These are phyloP conservation scores for Cecidostiba fungosa DNA, from an alignment of 2,888 invertebrate genomes.

Conservation along the genomic window DNA sequence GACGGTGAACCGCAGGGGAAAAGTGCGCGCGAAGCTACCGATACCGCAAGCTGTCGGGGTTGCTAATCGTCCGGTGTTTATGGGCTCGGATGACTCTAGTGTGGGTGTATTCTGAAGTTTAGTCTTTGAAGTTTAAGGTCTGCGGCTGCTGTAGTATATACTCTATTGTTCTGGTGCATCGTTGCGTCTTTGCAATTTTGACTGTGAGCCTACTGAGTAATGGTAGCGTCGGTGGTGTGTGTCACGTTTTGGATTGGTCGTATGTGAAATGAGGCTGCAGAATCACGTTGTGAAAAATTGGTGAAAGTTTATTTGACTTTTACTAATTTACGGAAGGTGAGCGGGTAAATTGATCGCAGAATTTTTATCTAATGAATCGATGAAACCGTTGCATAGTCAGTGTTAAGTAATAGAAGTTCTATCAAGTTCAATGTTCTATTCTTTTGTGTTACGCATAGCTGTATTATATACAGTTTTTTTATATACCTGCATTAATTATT, in stretches of 20 bases:
- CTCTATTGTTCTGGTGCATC: background rate
- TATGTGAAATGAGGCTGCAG: background rate
- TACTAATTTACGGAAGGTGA: background rate
- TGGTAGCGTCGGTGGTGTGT: background rate
- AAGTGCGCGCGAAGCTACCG: conserved; percentile 15
- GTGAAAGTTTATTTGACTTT: conserved; percentile 4
- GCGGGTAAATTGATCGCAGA: background rate
- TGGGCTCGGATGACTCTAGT: background rate
- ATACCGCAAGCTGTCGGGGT: background rate
- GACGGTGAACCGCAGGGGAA: conserved; percentile 26
- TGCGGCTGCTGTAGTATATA: background rate
- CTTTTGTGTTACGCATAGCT: background rate
- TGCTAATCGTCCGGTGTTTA: conserved; percentile 10
- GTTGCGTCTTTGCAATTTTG: background rate
- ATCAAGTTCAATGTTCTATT: background rate
- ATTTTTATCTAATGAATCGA: background rate
- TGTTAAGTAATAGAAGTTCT: background rate
- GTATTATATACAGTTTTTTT: background rate
- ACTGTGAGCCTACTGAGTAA: background rate
- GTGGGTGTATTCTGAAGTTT: background rate
- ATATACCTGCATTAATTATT: too few species aligned
- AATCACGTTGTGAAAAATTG: background rate
- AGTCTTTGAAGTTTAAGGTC: conserved; percentile 16
- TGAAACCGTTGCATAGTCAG: background rate
- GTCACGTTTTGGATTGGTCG: background rate